These are phyloP conservation scores for Gavia stellata DNA, from an alignment of 2,113 vertebrate species.

Conservation along the genomic window DNA sequence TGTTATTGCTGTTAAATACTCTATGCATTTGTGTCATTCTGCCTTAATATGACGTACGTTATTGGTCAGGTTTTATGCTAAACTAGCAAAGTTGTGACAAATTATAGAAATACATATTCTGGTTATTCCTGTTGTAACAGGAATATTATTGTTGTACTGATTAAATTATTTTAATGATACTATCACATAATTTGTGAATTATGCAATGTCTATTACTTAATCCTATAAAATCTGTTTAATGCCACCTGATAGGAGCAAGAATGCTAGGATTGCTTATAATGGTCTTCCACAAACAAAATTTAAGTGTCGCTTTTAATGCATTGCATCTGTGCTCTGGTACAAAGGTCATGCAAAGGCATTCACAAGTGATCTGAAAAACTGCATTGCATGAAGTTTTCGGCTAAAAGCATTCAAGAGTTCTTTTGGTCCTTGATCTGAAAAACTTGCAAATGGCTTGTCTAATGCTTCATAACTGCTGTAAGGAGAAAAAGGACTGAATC, in stretches of 20 bases:
- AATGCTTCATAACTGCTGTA: background rate
- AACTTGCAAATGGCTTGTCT: background rate
- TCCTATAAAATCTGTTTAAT: background rate
- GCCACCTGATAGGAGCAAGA: background rate
- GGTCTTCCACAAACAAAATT: background rate
- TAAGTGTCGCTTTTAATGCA: background rate
- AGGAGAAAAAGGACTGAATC: background rate
- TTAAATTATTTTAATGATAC: background rate
- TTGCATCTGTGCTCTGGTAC: background rate
- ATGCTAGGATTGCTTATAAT: background rate
- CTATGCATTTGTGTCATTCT: background rate
- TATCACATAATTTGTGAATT: too few species aligned
- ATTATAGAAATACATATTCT: background rate
- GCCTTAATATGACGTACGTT: background rate
- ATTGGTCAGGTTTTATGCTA: background rate
- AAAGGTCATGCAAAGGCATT: background rate
- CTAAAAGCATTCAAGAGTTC: background rate
- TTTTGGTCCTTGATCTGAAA: background rate
- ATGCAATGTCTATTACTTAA: background rate
- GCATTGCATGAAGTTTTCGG: background rate
- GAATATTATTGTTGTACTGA: background rate
- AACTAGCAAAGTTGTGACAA: background rate
- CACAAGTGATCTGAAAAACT: background rate
- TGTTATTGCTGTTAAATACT: background rate
- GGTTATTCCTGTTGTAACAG: background rate